Percentiles rank a stretch among this genome's conserved stretches.
Evolutionary conservation across 2,888 invertebrate species (phyloP).

Genomic region (Congeria kusceri): DNA sequence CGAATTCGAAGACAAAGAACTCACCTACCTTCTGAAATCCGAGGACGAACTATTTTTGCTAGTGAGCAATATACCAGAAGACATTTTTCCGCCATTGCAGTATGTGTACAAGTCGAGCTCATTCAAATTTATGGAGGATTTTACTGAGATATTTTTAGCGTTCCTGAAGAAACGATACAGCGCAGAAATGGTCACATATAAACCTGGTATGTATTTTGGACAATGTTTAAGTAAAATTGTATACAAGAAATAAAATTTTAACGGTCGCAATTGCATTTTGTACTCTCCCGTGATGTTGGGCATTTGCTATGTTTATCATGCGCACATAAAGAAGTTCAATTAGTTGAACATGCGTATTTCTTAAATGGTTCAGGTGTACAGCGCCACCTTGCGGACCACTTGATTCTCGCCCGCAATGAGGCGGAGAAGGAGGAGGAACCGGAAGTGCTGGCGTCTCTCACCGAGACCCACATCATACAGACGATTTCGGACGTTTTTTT

Average conservation of each 20-base stretch:
- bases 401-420: conserved; percentile 21
- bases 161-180: too few relatives aligned
- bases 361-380: not conserved
- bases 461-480: conserved; percentile 43
- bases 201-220: too few relatives aligned
- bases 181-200: too few relatives aligned
- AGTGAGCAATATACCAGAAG: conserved; percentile 18
- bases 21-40: conserved; percentile 12
- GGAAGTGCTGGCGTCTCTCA: conserved; percentile 16
- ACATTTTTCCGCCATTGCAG: conserved; percentile 34
- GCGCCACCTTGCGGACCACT: conserved; percentile 20
- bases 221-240: too few relatives aligned
- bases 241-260: too few relatives aligned
- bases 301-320: too few relatives aligned
- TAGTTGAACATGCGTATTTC: too few relatives aligned
- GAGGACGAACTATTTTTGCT: conserved; percentile 20
- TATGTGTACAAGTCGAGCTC: conserved; percentile 27
- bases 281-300: too few relatives aligned
- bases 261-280: too few relatives aligned
- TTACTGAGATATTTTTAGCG: not conserved
- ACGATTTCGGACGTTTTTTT: conserved; percentile 43
- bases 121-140: conserved; percentile 21
- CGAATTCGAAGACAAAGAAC: conserved; percentile 37
- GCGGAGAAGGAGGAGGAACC: conserved; percentile 14
- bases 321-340: too few relatives aligned